phyloP scores from a whole-genome alignment of 1,140 invertebrate species.

The Condylostylus longicornis region DNA sequence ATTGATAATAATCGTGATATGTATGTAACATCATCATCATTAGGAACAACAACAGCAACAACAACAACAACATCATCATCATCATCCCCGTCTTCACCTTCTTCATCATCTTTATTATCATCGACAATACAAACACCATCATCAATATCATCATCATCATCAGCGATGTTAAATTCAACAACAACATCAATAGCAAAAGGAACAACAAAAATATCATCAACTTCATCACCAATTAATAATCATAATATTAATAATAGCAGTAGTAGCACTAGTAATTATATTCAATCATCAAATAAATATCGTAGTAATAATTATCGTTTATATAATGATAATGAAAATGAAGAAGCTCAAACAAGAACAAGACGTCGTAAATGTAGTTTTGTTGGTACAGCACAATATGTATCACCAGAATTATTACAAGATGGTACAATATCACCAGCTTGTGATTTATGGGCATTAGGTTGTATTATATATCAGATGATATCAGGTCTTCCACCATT shows the following conservation, averaged over 20 bases:
- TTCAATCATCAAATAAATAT: too few relatives aligned
- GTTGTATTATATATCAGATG: slow-evolving; percentile 97
- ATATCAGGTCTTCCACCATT: slow-evolving; percentile 86
- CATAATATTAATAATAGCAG: too few relatives aligned
- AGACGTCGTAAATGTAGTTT: slow-evolving; percentile 65
- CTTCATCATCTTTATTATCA: too few relatives aligned
- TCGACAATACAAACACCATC: too few relatives aligned
- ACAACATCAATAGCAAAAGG: background rate
- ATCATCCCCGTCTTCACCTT: too few relatives aligned
- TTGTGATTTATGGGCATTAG: slow-evolving; percentile 95
- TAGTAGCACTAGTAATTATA: too few relatives aligned
- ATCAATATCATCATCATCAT: background rate
- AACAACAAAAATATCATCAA: too few relatives aligned
- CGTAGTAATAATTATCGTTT: too few relatives aligned
- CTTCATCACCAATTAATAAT: too few relatives aligned
- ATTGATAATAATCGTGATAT: slow-evolving; percentile 38
- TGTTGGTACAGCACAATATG: slow-evolving; percentile 98
- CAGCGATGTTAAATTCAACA: background rate
- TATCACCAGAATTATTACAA: slow-evolving; percentile 86
- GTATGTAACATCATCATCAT: background rate
- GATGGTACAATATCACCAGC: slow-evolving; percentile 63
- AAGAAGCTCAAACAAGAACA: slow-evolving; percentile 14
- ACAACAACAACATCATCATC: slow-evolving; percentile 10
- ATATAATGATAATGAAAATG: too few relatives aligned
- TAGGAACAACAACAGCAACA: slow-evolving; percentile 7